Evolutionary conservation across 2,888 invertebrate genomes (phyloP), one percentile per base, ranked within the genome.

Genomic region (Sinelater perroti): DNA sequence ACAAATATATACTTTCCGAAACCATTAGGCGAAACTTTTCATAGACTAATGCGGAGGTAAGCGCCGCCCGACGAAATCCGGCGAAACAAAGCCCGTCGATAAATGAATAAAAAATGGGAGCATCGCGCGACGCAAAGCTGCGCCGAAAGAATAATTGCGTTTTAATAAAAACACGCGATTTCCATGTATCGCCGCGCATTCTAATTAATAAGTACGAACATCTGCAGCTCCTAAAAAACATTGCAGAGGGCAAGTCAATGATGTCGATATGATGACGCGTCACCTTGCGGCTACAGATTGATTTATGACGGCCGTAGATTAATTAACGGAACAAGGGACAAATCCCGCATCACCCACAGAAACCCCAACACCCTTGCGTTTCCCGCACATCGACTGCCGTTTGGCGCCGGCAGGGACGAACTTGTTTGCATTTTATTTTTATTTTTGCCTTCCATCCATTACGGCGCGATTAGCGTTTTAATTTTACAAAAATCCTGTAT

Each of bases 181-280:
- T 36, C 35, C 28, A 45, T 45, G 38, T 51, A 50, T 56, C 36
- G 44, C 35, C 31, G 30, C 42, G 57, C 46, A 52, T 53, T 57
- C 28, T 54, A 53, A 58, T 58, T 58, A 58, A 55, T 55, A 58
- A 58, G 38, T 54, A 42, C 31, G 36, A 58, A 58, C 58, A 58
- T 58, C 58, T 58, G 58, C 58, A 58, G 58, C 53, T 49, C 54
- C 58, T 58, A 59, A 60, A 60, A 60, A 60, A 60, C 56, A 56
- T 60, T 47, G 47, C 60, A 69, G 70, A 68, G 71, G 72, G 70
- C 73, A 72, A 74, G 75, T 77, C 77, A 77, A 77, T 77, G 76
- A 77, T 76, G 76, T 76, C 77, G 73, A 77, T 77, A 77, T 77
- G 76, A 77, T 77, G 76, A 74, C 75, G 75, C 76, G 76, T 76